Base-by-base conservation (phyloP, 1,140 invertebrate species). In the Chrysopa pallens region DNA sequence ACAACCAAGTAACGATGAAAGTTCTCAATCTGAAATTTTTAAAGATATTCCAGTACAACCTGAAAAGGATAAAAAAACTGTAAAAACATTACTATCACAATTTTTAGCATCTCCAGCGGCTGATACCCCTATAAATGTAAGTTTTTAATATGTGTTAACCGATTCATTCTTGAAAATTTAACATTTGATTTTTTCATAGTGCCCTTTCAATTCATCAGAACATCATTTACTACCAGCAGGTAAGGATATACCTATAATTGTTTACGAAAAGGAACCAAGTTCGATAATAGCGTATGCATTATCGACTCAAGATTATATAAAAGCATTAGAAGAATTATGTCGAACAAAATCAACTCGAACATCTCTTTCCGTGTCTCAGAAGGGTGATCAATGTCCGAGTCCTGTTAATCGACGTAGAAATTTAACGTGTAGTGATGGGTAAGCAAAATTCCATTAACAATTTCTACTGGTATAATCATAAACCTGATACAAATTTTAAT, bases 281-380 rank as follows among this genome's bases (percentile, higher is more conserved):
- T 92, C 89, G 1, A 82, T 94, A 38, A 86, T 94, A 44, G 84
- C 89, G 0, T 90, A 87, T 56, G 73, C 85, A 6, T 55, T 94
- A 1, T 72, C 76, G 42, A 82, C 78, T 0, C 54, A 59, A 14
- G 81, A 85, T 33, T 87, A 87, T 51, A 76, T 77, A 43, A 70
- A 68, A 33, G 58, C 67, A 2, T 48, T 80, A 9, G 65, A 73
- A 35, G 72, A 78, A 35, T 49, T 70, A 29, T 37, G 17, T 23
- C 17, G 55, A 40, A 52, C 51, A 15, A 38, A 43, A 39, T 59
- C 46, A 27, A 66, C 62, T 46, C 50, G 42, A 5, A 38, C 44
- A 1, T 56, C 8, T 6, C 31, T 33, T 33, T 9, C 31, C 8
- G n/a, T 33, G 6, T 33, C 31, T 11, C 31, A 12, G 31, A 66